Percentiles rank a stretch among this genome's conserved stretches.
These are phyloP conservation scores for Diloba caeruleocephala DNA, from an alignment of 2,888 invertebrate genomes.

Conservation along the genomic window DNA sequence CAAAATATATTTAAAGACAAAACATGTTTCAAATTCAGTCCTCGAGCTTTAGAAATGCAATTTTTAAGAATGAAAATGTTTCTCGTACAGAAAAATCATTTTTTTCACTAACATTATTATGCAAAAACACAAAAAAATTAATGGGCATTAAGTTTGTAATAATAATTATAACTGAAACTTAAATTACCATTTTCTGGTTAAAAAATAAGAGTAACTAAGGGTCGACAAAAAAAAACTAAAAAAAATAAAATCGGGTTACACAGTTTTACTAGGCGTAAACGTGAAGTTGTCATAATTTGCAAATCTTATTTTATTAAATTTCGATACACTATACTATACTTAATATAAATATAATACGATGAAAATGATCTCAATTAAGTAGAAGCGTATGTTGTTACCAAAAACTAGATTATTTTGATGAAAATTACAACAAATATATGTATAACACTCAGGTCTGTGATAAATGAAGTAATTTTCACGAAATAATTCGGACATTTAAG, in stretches of 20 bases:
- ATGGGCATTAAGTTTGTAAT: slow-evolving; percentile 59
- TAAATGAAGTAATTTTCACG: slow-evolving; percentile 60
- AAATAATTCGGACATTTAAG: slow-evolving; percentile 64
- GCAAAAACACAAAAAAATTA: slow-evolving; percentile 75
- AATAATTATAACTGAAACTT: slow-evolving; percentile 73
- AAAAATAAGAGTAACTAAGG: slow-evolving; percentile 70
- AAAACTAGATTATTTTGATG: slow-evolving; percentile 65
- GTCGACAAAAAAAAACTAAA: slow-evolving; percentile 65
- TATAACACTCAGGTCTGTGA: slow-evolving; percentile 5
- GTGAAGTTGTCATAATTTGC: slow-evolving; percentile 86
- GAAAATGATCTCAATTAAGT: slow-evolving; percentile 84
- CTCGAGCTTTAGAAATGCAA: slow-evolving; percentile 87
- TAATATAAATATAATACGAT: slow-evolving; percentile 88
- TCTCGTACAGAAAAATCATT: slow-evolving; percentile 73
- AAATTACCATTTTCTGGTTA: slow-evolving; percentile 74
- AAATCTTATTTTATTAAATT: slow-evolving; percentile 78
- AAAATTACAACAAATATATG: slow-evolving; percentile 61
- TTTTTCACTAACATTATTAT: slow-evolving; percentile 82
- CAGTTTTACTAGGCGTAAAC: slow-evolving; percentile 64
- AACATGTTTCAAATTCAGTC: slow-evolving; percentile 88
- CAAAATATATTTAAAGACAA: slow-evolving; percentile 89
- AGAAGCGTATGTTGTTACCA: slow-evolving; percentile 85
- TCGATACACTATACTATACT: slow-evolving; percentile 84
- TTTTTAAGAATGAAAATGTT: slow-evolving; percentile 82
- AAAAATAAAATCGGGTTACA: slow-evolving; percentile 60